Evolutionary conservation across 2,888 invertebrate species (phyloP).

Genomic region (Sinohyriopsis cumingii): DNA sequence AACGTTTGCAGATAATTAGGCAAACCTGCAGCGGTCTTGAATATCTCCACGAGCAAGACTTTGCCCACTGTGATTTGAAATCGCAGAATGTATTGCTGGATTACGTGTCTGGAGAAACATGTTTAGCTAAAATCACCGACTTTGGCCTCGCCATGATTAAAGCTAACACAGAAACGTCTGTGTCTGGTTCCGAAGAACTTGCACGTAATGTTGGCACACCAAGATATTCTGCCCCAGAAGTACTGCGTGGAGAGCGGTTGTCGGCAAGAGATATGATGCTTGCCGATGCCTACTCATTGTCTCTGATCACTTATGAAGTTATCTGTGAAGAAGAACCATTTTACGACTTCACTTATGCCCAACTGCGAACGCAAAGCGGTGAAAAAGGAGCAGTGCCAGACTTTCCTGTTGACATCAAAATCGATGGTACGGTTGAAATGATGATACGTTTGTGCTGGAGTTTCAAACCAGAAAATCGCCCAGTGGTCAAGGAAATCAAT

Average conservation of each 20-base stretch:
- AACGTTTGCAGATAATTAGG: slow-evolving; percentile 24
- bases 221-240: slow-evolving; percentile 39
- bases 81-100: slow-evolving; percentile 36
- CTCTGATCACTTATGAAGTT: slow-evolving; percentile 29
- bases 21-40: slow-evolving; percentile 25
- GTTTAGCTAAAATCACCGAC: slow-evolving; percentile 37
- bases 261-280: slow-evolving; percentile 20
- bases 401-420: slow-evolving; percentile 5
- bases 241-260: slow-evolving; percentile 30
- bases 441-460: too few species aligned
- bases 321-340: slow-evolving; percentile 34
- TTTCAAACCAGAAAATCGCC: too few species aligned
- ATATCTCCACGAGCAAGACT: slow-evolving; percentile 31
- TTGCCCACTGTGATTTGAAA: slow-evolving; percentile 45
- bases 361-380: slow-evolving; percentile 33
- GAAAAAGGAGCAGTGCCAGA: slow-evolving; percentile 19
- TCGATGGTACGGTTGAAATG: too few species aligned
- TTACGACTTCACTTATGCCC: slow-evolving; percentile 22
- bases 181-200: slow-evolving; percentile 2
- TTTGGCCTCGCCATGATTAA: slow-evolving; percentile 47
- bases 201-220: slow-evolving; percentile 31
- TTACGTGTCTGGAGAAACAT: slow-evolving; percentile 7
- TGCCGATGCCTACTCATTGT: slow-evolving; percentile 33
- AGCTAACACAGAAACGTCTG: slow-evolving; percentile 21
- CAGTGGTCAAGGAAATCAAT: too few species aligned